Percentiles rank a stretch among this genome's conserved stretches.
phyloP scores from a whole-genome alignment of 2,888 invertebrate species.

The Plebejus argus region DNA sequence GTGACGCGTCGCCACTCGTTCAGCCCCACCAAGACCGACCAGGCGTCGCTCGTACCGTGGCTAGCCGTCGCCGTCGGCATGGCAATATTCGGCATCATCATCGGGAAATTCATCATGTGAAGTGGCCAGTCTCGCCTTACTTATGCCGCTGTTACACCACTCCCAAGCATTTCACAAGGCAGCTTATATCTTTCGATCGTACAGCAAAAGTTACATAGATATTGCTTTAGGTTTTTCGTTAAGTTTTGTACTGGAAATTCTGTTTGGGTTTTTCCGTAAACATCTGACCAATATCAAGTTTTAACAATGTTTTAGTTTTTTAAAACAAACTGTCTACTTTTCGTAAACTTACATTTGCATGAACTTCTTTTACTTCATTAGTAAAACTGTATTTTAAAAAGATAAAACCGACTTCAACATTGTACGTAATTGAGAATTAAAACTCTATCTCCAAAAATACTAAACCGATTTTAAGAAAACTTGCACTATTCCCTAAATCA shows the following conservation, averaged over 20 bases:
- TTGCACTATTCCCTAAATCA: too few species aligned
- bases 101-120: conserved; percentile 92
- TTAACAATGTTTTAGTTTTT: not conserved
- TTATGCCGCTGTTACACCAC: conserved; percentile 62
- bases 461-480: too few species aligned
- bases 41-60: conserved; percentile 82
- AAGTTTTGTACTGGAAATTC: not conserved
- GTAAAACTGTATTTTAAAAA: too few species aligned
- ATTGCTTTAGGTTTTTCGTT: not conserved
- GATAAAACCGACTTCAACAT: too few species aligned
- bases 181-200: conserved; percentile 53
- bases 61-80: conserved; percentile 84
- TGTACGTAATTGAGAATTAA: too few species aligned
- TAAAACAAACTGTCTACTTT: not conserved
- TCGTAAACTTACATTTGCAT: not conserved
- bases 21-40: conserved; percentile 81
- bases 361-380: too few species aligned
- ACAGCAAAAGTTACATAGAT: conserved; percentile 8
- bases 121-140: conserved; percentile 67
- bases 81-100: conserved; percentile 86
- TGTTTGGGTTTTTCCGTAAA: not conserved
- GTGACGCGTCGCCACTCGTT: conserved; percentile 66
- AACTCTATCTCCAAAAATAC: too few species aligned
- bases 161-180: conserved; percentile 60
- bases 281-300: not conserved